Conservation (phyloP, 1,140 invertebrate genomes). For the Drosophila rufa region DNA sequence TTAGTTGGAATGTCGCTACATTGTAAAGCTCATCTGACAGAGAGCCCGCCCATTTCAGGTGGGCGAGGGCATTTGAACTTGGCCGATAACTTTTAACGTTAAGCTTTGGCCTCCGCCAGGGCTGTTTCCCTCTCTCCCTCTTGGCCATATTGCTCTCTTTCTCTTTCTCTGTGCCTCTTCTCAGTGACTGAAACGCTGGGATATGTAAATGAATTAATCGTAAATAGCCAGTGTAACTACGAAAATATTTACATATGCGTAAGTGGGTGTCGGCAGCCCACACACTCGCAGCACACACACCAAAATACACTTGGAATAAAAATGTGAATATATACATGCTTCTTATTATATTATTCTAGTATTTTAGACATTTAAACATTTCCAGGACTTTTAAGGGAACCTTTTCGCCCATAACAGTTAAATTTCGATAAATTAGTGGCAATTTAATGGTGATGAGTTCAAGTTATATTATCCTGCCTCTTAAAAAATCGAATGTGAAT, state of each 20-base stretch:
- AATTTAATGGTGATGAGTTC: too few species aligned
- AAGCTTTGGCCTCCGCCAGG: constrained; percentile 38
- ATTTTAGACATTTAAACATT: too few species aligned
- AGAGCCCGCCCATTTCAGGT: constrained; percentile 9
- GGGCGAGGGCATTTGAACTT: constrained; percentile 32
- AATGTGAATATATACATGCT: too few species aligned
- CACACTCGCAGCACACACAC: constrained; percentile 27
- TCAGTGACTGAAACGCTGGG: constrained; percentile 11
- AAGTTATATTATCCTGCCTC: too few species aligned
- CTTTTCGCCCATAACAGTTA: too few species aligned
- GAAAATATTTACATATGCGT: constrained; percentile 67
- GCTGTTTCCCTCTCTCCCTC: constrained; percentile 4
- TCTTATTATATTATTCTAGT: too few species aligned
- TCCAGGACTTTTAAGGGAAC: too few species aligned
- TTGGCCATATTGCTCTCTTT: background rate
- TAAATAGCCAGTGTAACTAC: constrained; percentile 52
- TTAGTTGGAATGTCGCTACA: background rate
- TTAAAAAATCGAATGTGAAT: too few species aligned
- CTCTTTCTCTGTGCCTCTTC: background rate
- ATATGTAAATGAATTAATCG: constrained; percentile 54
- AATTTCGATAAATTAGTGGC: too few species aligned
- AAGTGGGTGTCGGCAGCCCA: constrained; percentile 48
- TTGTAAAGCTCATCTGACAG: background rate
- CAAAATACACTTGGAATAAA: constrained; percentile 13
- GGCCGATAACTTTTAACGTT: constrained; percentile 40